phyloP scores from a whole-genome alignment of 2,113 vertebrate genomes.

The Dromas ardeola region DNA sequence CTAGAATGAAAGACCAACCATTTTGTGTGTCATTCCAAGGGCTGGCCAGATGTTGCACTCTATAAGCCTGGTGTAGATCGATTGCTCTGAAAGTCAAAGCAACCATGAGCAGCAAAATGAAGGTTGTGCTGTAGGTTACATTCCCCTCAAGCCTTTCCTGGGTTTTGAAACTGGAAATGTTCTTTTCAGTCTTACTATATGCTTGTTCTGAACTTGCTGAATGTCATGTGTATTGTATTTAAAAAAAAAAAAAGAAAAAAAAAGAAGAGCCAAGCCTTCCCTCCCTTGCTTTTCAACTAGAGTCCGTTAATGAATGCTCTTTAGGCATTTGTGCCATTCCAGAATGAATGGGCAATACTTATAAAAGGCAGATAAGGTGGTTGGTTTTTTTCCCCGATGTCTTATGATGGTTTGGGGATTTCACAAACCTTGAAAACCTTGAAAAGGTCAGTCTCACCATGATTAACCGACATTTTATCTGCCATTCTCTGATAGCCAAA shows the following conservation, averaged over 20 bases:
- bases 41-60: neutral
- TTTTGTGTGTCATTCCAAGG: neutral
- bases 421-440: neutral
- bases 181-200: constrained; percentile 55
- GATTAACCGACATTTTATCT: neutral
- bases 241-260: neutral
- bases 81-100: neutral
- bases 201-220: constrained; percentile 7
- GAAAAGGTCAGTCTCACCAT: neutral
- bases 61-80: neutral
- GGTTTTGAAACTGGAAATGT: constrained; percentile 65
- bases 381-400: neutral
- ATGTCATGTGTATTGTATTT: neutral
- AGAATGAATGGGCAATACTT: neutral
- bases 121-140: neutral
- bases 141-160: constrained; percentile 24
- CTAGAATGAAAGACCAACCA: neutral
- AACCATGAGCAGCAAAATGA: neutral
- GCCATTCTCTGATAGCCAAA: neutral
- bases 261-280: neutral
- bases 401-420: neutral
- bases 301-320: neutral
- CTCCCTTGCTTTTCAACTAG: neutral
- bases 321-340: neutral
- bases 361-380: neutral